Evolutionary conservation across 2,888 invertebrate species (phyloP), one percentile per base, ranked within the genome.

Genomic region (Exocentrus adspersus): DNA sequence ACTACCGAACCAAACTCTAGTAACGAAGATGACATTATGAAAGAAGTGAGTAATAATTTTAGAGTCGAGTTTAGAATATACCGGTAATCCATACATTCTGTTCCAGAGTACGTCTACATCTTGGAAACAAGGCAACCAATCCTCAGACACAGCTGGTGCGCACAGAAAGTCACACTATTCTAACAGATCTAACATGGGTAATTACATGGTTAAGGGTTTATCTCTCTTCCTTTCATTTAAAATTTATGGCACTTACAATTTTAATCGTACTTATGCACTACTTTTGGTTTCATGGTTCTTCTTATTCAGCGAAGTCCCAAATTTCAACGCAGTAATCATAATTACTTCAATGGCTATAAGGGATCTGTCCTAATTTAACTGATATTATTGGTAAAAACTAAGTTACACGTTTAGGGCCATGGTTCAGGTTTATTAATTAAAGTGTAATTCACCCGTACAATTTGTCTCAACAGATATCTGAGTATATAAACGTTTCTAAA

Each of bases 141-240:
- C 83, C 60, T 82, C 82, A 57, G 82, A 83, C 74, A 80, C 83
- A 74, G 82, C 82, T 78, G 90, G 90, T 89, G 88, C 87, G 88
- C 87, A 87, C 84, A 88, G 90, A 87, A 91, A 91, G 86, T 86
- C 90, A 82, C 88, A 89, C 87, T 88, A 88, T 88, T 87, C 87
- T 88, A 90, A 90, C 86, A 87, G 91, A 80, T 88, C 88, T 87
- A 89, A 89, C 86, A 71, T 75, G 79, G 79, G 79, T 79, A 79
- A 79, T 78, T 82, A 81, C 74, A 78, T 78, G 82, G 83, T 82
- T 83, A 80, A 79, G 83, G 84, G 83, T 76, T 78, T 76, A n/a
- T n/a, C 67, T 76, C 65, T 70, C 69, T 68, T 51, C 59, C 60
- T 67, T 66, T 64, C 64, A 54, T 59, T 64, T 64, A 42, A 59